A percentile compares a stretch with the other conserved stretches of the same genome.
These are phyloP conservation scores for Phrynocephalus vlangalii DNA, from an alignment of 2,797 vertebrate genomes.

Conservation along the genomic window DNA sequence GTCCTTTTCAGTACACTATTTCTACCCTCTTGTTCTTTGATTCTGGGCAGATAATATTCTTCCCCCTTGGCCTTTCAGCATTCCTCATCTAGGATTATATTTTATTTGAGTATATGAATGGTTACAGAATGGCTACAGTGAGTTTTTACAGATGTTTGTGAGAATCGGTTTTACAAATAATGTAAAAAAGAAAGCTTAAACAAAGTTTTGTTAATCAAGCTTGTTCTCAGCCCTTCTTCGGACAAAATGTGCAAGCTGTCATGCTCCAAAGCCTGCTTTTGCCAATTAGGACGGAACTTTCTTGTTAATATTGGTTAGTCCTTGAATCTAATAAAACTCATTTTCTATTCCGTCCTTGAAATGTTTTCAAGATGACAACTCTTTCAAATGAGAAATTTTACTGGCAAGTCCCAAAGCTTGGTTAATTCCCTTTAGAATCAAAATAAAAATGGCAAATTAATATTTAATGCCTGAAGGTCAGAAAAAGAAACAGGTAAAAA, in stretches of 20 bases:
- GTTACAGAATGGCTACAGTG: conserved; percentile 3
- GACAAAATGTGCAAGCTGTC: conserved; percentile 58
- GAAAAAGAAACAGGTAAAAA: conserved; percentile 2
- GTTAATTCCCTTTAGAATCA: conserved; percentile 21
- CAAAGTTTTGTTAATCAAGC: conserved; percentile 61
- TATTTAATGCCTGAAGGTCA: conserved; percentile 39
- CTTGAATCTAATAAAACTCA: conserved; percentile 59
- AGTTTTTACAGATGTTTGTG: conserved; percentile 58
- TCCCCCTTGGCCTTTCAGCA: no score
- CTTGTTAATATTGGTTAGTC: conserved; percentile 65
- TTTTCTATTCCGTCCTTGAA: conserved; percentile 31
- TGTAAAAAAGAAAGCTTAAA: conserved; percentile 45
- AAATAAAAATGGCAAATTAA: conserved; percentile 35
- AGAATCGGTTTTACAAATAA: conserved; percentile 34
- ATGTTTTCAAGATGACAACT: conserved; percentile 47
- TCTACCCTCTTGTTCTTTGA: no score
- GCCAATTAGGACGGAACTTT: conserved; percentile 44
- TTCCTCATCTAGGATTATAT: no score
- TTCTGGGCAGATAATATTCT: no score
- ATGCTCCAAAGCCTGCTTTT: conserved; percentile 51
- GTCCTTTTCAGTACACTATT: no score
- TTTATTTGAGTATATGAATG: neutral
- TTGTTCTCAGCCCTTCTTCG: conserved; percentile 43
- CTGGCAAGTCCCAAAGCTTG: conserved; percentile 24
- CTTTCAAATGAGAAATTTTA: conserved; percentile 58